Evolutionary conservation across 1,140 invertebrate genomes (phyloP), one percentile per base, ranked within the genome.

Genomic region (Neelides sp.): DNA sequence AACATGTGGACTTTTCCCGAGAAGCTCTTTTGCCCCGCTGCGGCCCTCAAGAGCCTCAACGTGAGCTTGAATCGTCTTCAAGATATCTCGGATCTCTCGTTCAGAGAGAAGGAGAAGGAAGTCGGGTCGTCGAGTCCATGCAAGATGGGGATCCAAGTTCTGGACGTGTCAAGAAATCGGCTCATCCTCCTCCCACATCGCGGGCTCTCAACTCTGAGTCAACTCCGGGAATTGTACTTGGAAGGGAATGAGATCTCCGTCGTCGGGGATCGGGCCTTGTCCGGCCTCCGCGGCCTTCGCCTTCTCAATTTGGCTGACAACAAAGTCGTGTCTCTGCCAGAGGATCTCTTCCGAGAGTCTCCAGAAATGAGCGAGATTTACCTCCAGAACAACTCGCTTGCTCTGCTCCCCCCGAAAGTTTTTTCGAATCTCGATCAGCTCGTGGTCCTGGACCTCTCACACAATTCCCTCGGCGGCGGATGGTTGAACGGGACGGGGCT

Each of bases 1-100:
- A 88, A 88, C 64, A 83, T 93, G 56, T 85, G 82, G 79, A 80
- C 82, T 15, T 77, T 93, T 63, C 85, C 87, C 1, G 80, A 83
- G 57, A 80, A 80, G 51, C 70, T 87, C 15, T 89, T 92, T 64
- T 92, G 88, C 64, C 76, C 82, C 0, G 66, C 91, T 45, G 77
- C 75, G 1, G 85, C 82, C 61, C 70, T 90, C 50, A 76, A 84
- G 24, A 74, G 73, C 42, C 67, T 88, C 42, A 88, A 88, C 63
- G 76, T 87, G 34, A 88, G 86, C 35, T 76, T 78, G 61, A 93
- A 94, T 68, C 76, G 82, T 58, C 66, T 91, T 54, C 80, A 85
- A 71, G 82, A 89, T 66, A 77, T 88, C 34, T 76, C 77, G 59
- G 83, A 88, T 70, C 69, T 89, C 57, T 82, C 83, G 13, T 88